Evolutionary conservation across 2,797 vertebrate genomes (phyloP), one percentile per base, ranked within the genome.

Genomic region (Danio choprae): DNA sequence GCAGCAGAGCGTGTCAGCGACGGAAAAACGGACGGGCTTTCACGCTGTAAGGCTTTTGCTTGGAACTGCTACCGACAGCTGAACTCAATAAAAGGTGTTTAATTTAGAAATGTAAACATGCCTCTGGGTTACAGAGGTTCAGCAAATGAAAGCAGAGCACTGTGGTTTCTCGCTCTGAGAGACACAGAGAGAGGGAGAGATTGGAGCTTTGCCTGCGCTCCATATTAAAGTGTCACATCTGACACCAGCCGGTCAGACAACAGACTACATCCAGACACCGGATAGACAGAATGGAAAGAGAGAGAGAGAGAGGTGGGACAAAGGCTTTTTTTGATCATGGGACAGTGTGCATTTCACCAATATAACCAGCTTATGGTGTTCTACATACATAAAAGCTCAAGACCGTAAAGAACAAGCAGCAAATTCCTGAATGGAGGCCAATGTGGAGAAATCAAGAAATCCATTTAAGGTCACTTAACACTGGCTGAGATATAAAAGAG

Each of bases 101-200:
- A 89, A 93, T 90, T 91, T 90, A 92, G 89, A 89, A 88, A 84
- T 89, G 88, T 92, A 92, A 93, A 93, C 91, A 92, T 84, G 87
- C 89, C 88, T 81, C 82, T 68, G 74, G 80, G 82, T 7, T 81
- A 87, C 88, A 78, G 76, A 89, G 82, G 75, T 51, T 79, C 69
- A 65, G 64, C 22, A 58, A 68, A 44, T 74, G 77, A 85, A 85
- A 85, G 67, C 41, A 11, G 63, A 79, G 78, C 84, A 71, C 68
- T 84, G 71, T 79, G 77, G 77, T 72, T 70, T 75, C 75, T 63
- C 29, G 12, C 79, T 51, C 36, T 6, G 12, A 55, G 50, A 82
- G 1, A 73, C 18, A 41, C 13, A 48, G 38, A 15, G 3, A 69
- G 11, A 40, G 44, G 38, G 8, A 59, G 16, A 69, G 22, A 67